Percentiles rank a stretch among this genome's conserved stretches.
These are phyloP conservation scores for Lampropteryx suffumata DNA, from an alignment of 2,888 invertebrate species.

Conservation along the genomic window DNA sequence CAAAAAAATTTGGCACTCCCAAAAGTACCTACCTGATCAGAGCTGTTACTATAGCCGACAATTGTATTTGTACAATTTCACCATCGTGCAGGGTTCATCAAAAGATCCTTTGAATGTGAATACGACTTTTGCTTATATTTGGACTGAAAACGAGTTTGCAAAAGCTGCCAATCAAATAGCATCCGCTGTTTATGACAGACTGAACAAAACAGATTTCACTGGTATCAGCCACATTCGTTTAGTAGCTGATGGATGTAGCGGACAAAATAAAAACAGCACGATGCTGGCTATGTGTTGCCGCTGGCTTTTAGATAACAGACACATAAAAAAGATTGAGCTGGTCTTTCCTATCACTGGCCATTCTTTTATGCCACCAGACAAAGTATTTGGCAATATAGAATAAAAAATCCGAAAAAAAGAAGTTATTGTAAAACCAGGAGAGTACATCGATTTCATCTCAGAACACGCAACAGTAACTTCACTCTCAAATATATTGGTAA, in stretches of 20 bases:
- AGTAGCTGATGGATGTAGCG: slow-evolving; percentile 29
- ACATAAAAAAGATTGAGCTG: slow-evolving; percentile 27
- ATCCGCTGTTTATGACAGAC: slow-evolving; percentile 37
- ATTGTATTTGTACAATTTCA: slow-evolving; percentile 27
- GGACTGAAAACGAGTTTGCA: slow-evolving; percentile 36
- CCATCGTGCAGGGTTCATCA: slow-evolving; percentile 32
- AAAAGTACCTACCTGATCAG: slow-evolving; percentile 19
- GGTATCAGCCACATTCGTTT: slow-evolving; percentile 25
- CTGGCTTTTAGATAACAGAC: slow-evolving; percentile 5
- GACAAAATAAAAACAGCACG: slow-evolving; percentile 33
- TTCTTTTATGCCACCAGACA: slow-evolving; percentile 30
- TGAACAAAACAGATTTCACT: slow-evolving; percentile 32
- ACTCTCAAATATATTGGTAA: slow-evolving; percentile 4
- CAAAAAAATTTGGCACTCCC: slow-evolving; percentile 34
- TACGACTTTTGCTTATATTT: slow-evolving; percentile 34
- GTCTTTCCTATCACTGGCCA: slow-evolving; percentile 31
- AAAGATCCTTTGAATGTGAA: slow-evolving; percentile 33
- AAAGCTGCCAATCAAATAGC: slow-evolving; percentile 37
- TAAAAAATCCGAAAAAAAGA: slow-evolving; percentile 6
- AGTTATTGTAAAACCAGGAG: slow-evolving; percentile 4
- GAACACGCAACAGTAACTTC: slow-evolving; percentile 5
- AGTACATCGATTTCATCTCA: slow-evolving; percentile 7
- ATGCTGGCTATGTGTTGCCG: slow-evolving; percentile 18
- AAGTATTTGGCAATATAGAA: slow-evolving; percentile 27
- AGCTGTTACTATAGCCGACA: not conserved